These are phyloP conservation scores for Odontomachus brunneus DNA, from an alignment of 1,140 invertebrate species.

Conservation along the genomic window DNA sequence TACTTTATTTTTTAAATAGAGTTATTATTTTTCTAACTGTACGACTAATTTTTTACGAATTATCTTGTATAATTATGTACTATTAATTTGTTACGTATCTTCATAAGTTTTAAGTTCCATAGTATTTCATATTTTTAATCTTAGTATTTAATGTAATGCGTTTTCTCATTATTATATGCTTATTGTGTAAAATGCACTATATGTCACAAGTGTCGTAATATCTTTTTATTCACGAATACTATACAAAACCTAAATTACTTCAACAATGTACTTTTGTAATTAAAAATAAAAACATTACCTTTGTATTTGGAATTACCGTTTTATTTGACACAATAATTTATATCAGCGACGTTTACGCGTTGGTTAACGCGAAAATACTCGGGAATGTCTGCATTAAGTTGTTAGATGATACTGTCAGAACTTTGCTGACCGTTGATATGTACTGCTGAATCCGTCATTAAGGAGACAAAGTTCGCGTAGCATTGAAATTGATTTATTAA, in stretches of 20 bases:
- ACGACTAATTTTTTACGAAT: too few relatives aligned
- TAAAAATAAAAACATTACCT: constrained; percentile 18
- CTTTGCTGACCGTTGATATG: constrained; percentile 23
- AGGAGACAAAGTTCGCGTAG: neutral
- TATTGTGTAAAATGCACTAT: neutral
- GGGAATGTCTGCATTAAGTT: neutral
- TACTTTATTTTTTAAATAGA: too few relatives aligned
- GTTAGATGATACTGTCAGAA: constrained; percentile 28
- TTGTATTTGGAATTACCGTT: neutral
- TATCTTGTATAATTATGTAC: too few relatives aligned
- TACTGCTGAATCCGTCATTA: constrained; percentile 7
- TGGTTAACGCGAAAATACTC: neutral
- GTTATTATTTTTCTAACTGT: too few relatives aligned
- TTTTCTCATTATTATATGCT: too few relatives aligned
- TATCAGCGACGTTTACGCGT: neutral
- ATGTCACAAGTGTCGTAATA: neutral
- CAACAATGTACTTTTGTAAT: neutral
- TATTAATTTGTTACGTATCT: too few relatives aligned
- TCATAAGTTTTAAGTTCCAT: too few relatives aligned
- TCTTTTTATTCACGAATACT: neutral
- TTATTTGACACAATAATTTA: constrained; percentile 24
- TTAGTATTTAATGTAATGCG: too few relatives aligned
- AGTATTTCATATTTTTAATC: too few relatives aligned
- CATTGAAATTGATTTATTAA: neutral
- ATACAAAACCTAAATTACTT: neutral